Conservation (phyloP, 2,888 invertebrate genomes). For the Macropis europaea region DNA sequence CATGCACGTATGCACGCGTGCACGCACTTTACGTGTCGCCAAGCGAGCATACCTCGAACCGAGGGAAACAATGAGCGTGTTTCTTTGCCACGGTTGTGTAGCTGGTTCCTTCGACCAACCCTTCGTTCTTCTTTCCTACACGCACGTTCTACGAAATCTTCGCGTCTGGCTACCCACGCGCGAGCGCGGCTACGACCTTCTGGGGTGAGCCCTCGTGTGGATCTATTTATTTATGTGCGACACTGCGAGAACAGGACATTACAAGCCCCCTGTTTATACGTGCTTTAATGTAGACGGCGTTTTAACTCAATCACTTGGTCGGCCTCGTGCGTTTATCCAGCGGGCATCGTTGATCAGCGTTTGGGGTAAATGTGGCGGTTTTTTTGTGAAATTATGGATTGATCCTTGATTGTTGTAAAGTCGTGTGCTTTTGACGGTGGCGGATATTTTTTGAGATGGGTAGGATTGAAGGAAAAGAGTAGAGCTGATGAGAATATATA, state of each 20-base stretch:
- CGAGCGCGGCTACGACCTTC: neutral
- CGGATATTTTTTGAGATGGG: too few species aligned
- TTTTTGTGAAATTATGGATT: too few species aligned
- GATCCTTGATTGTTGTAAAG: too few species aligned
- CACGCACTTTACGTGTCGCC: slow-evolving; percentile 57
- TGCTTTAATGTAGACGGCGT: too few species aligned
- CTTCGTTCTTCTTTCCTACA: slow-evolving; percentile 27
- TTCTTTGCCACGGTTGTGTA: slow-evolving; percentile 7
- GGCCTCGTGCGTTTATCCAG: too few species aligned
- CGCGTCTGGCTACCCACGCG: slow-evolving; percentile 13
- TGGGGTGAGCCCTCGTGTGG: neutral
- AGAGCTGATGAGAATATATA: too few species aligned
- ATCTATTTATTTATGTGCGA: slow-evolving; percentile 3
- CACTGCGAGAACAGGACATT: too few species aligned
- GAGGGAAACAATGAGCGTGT: slow-evolving; percentile 46
- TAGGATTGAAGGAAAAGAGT: too few species aligned
- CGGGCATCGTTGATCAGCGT: too few species aligned
- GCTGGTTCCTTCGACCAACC: slow-evolving; percentile 13
- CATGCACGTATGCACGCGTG: slow-evolving; percentile 49
- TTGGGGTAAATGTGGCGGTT: too few species aligned
- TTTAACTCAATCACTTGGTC: neutral
- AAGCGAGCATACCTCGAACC: slow-evolving; percentile 1
- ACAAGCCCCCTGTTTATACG: too few species aligned
- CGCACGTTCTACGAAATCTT: slow-evolving; percentile 27
- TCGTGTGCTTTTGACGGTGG: too few species aligned